phyloP scores from a whole-genome alignment of 2,113 vertebrate species.

The Nibea albiflora region DNA sequence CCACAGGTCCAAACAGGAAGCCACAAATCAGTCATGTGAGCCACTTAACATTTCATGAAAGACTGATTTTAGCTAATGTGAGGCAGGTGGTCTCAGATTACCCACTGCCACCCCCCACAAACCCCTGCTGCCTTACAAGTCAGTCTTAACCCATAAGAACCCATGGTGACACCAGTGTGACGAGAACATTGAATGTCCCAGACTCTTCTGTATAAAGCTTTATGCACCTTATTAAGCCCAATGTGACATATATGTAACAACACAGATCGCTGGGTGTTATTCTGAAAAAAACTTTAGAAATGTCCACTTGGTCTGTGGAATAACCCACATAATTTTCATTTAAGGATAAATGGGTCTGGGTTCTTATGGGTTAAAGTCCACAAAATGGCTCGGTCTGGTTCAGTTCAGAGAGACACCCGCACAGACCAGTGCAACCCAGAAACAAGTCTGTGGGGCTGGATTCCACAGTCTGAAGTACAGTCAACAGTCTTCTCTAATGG shows the following conservation, averaged over 20 bases:
- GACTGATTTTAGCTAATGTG: slow-evolving; percentile 1
- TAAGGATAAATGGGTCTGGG: too few relatives aligned
- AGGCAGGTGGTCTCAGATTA: slow-evolving; percentile 3
- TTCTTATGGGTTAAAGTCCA: too few relatives aligned
- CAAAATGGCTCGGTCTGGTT: neutral
- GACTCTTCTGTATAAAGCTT: too few relatives aligned
- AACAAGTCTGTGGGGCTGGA: neutral
- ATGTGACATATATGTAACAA: too few relatives aligned
- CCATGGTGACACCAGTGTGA: too few relatives aligned
- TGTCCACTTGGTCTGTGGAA: too few relatives aligned
- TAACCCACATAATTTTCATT: too few relatives aligned
- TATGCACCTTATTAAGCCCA: too few relatives aligned
- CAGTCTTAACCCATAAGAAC: neutral
- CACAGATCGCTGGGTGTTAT: too few relatives aligned
- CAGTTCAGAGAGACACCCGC: neutral
- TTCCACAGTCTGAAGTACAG: neutral
- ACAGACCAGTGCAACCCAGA: neutral
- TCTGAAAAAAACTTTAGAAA: too few relatives aligned
- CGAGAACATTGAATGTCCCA: too few relatives aligned
- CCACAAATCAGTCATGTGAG: neutral
- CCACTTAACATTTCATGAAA: neutral
- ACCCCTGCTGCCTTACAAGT: neutral
- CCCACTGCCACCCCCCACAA: neutral
- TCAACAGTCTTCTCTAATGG: neutral
- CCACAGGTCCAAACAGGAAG: neutral